A percentile compares a stretch with the other conserved stretches of the same genome.
Conservation (phyloP, 2,888 invertebrate species). For the Junonia oenone region DNA sequence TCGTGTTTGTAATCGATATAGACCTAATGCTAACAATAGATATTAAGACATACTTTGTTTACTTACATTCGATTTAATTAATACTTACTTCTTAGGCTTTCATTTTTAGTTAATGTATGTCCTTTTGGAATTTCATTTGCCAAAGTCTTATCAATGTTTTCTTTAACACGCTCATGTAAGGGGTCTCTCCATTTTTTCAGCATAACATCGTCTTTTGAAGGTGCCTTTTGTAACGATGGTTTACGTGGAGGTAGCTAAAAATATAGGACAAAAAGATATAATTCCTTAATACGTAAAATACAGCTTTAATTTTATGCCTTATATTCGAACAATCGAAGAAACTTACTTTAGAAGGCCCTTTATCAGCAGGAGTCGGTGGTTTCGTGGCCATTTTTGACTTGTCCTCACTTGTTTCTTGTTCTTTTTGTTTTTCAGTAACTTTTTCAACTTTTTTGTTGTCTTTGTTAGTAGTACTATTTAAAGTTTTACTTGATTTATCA, state of each 20-base stretch:
- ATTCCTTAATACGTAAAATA: neutral
- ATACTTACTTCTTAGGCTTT: constrained; percentile 76
- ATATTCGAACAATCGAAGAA: too few species aligned
- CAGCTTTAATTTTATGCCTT: too few species aligned
- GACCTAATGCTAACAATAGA: constrained; percentile 7
- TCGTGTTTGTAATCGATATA: constrained; percentile 38
- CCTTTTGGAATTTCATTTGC: constrained; percentile 72
- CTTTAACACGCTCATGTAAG: constrained; percentile 71
- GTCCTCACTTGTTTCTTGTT: constrained; percentile 47
- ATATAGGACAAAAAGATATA: neutral
- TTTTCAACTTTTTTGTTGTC: constrained; percentile 40
- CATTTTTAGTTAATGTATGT: constrained; percentile 74
- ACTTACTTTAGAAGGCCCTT: constrained; percentile 61
- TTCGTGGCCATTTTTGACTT: constrained; percentile 67
- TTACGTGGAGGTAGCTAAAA: constrained; percentile 68
- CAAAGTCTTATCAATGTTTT: constrained; percentile 73
- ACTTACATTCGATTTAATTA: too few species aligned
- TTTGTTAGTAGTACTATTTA: constrained; percentile 36
- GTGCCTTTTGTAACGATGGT: constrained; percentile 66
- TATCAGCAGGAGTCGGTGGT: constrained; percentile 55
- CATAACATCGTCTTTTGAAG: constrained; percentile 67
- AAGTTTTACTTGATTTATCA: constrained; percentile 30
- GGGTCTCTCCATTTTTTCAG: constrained; percentile 77
- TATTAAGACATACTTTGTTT: neutral
- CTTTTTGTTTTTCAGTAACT: constrained; percentile 26